Evolutionary conservation across 2,797 vertebrate species (phyloP).

Genomic region (Cirrhinus molitorella): DNA sequence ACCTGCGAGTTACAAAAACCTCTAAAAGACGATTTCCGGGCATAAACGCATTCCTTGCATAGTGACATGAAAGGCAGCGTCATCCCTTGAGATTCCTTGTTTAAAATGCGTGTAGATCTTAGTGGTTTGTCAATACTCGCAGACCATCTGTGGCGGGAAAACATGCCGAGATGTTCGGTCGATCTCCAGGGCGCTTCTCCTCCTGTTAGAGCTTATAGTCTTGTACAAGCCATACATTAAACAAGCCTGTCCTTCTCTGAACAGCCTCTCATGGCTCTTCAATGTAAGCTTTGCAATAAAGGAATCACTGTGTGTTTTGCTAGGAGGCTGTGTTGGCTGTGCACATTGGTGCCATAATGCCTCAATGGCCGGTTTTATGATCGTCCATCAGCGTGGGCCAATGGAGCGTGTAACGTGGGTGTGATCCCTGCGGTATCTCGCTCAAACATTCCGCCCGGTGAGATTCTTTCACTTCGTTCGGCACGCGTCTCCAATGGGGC

Average conservation of each 20-base stretch:
- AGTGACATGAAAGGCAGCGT: background rate
- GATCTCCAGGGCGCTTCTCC: constrained; percentile 2
- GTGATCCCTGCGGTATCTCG: constrained; percentile 51
- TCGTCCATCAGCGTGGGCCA: constrained; percentile 48
- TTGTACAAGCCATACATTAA: constrained; percentile 25
- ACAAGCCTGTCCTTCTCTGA: constrained; percentile 11
- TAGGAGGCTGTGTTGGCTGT: background rate
- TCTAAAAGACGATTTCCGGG: background rate
- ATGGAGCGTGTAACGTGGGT: constrained; percentile 56
- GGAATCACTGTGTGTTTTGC: constrained; percentile 24
- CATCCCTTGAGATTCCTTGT: constrained; percentile 38
- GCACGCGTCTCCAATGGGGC: background rate
- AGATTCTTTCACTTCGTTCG: constrained; percentile 12
- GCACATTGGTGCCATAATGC: constrained; percentile 28
- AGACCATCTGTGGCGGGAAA: constrained; percentile 41
- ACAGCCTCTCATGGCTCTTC: background rate
- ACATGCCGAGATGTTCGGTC: constrained; percentile 35
- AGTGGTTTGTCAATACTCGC: constrained; percentile 50
- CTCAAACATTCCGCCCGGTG: constrained; percentile 39
- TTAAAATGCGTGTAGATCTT: constrained; percentile 43
- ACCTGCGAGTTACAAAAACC: background rate
- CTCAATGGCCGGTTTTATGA: constrained; percentile 52
- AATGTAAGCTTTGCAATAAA: constrained; percentile 29
- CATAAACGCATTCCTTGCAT: background rate
- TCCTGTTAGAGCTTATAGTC: constrained; percentile 20